Evolutionary conservation across 2,797 vertebrate genomes (phyloP), one percentile per base, ranked within the genome.

Genomic region (Ptychadena robeensis): DNA sequence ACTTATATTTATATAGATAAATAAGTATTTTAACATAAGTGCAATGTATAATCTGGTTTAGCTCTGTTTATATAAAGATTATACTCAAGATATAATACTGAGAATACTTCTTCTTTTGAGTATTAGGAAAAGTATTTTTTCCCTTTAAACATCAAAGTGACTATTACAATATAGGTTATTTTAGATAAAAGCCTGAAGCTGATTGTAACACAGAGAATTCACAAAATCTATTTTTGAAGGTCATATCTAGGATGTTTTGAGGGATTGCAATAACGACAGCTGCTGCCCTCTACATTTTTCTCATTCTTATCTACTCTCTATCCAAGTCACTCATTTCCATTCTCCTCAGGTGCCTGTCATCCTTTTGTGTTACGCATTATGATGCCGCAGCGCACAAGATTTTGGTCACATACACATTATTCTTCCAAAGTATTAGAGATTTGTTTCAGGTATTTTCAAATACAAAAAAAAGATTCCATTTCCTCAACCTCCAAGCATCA

Each of bases 391-490:
- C 28, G 34, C 30, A 66, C 40, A 61, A 79, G 30, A 67, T 69
- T 69, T 69, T 12, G 59, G 74, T 69, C 76, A 68, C 25, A 53
- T 59, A 15, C 48, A 69, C 65, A 79, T 69, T 69, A 59, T 69
- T 79, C 65, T 69, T 69, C 14, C 44, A 53, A 57, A 67, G 64
- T 79, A 69, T 69, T 68, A 69, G 44, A 69, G 40, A 79, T 79
- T 68, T 79, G 22, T 79, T 79, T 79, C 65, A 79, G 40, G 64
- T 57, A 31, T 59, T 65, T 57, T 30, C 68, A 57, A 69, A 65
- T 68, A 79, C 76, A 79, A 79, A 79, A 65, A 53, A 68, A 79
- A 57, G 32, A 79, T 68, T 79, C 65, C 31, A 69, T 79, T 68
- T 28, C n/a, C 65, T 57, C 30, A 35, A 15, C 65, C 31, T 34